Evolutionary conservation across 2,888 invertebrate genomes (phyloP).

Genomic region (Sialis fuliginosa): DNA sequence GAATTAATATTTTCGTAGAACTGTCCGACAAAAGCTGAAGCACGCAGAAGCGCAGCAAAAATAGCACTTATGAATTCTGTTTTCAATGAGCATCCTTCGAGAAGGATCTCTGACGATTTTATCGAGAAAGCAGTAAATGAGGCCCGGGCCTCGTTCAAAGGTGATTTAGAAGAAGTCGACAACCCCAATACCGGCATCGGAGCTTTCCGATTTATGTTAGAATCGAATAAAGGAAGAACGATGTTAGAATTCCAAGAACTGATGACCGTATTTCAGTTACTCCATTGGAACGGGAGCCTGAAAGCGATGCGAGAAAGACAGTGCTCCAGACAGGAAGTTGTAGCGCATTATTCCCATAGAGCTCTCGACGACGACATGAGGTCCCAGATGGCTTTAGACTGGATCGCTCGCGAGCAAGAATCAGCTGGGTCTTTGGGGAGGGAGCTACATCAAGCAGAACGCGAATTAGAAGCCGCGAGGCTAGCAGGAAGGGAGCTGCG

Average conservation of each 20-base stretch:
- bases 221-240: constrained; percentile 74
- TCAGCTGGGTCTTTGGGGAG: constrained; percentile 57
- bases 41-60: constrained; percentile 83
- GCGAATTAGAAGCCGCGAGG: constrained; percentile 70
- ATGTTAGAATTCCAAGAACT: constrained; percentile 94
- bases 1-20: constrained; percentile 36
- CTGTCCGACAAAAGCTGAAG: constrained; percentile 89
- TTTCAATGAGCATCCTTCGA: constrained; percentile 87
- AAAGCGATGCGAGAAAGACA: constrained; percentile 90
- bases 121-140: constrained; percentile 86
- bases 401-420: constrained; percentile 71
- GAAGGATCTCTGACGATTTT: constrained; percentile 84
- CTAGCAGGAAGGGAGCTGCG: constrained; percentile 78
- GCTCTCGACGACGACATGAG: constrained; percentile 91
- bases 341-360: constrained; percentile 84
- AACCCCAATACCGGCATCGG: constrained; percentile 55
- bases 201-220: constrained; percentile 58
- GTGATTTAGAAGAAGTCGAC: constrained; percentile 36
- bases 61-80: constrained; percentile 94
- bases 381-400: constrained; percentile 88
- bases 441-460: constrained; percentile 69
- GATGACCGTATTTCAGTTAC: constrained; percentile 92
- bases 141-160: constrained; percentile 73
- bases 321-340: constrained; percentile 83
- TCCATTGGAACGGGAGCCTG: constrained; percentile 94